Evolutionary conservation across 2,797 vertebrate species (phyloP).

Genomic region (Anabacerthia variegaticeps): DNA sequence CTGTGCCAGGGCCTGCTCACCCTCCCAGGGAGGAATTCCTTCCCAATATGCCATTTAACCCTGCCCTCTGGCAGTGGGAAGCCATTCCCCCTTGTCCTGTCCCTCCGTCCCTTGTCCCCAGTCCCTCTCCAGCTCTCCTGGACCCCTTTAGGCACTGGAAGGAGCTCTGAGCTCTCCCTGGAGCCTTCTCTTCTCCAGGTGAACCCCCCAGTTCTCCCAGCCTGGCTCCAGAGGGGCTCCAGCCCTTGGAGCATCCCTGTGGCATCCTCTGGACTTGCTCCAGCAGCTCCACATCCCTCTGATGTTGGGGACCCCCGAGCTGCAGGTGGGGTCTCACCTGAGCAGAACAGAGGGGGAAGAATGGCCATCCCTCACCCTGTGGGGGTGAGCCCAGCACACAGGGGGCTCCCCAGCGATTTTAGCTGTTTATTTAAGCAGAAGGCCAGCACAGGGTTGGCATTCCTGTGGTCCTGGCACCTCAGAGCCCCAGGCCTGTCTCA

Average conservation of each 20-base stretch:
- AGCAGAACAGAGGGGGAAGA: neutral
- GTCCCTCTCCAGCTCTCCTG: neutral
- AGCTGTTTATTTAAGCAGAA: neutral
- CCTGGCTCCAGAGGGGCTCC: neutral
- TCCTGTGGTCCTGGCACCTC: neutral
- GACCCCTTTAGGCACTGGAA: neutral
- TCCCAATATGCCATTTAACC: accelerated
- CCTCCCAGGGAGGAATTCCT: neutral
- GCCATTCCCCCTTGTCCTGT: neutral
- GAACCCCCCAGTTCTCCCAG: neutral
- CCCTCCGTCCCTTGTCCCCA: neutral
- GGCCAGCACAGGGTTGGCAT: neutral
- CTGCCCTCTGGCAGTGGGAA: accelerated
- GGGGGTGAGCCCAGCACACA: neutral
- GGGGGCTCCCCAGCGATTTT: neutral
- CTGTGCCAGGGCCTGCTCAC: neutral
- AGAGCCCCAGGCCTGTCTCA: neutral
- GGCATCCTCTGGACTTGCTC: too few relatives aligned
- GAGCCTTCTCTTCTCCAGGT: accelerated
- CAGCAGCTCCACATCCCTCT: too few relatives aligned
- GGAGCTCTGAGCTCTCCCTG: neutral
- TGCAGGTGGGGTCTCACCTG: neutral
- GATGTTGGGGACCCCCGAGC: neutral
- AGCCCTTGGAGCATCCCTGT: neutral
- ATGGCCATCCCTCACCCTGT: neutral